These are phyloP conservation scores for Andrena fulva DNA, from an alignment of 2,888 invertebrate species.

Conservation along the genomic window DNA sequence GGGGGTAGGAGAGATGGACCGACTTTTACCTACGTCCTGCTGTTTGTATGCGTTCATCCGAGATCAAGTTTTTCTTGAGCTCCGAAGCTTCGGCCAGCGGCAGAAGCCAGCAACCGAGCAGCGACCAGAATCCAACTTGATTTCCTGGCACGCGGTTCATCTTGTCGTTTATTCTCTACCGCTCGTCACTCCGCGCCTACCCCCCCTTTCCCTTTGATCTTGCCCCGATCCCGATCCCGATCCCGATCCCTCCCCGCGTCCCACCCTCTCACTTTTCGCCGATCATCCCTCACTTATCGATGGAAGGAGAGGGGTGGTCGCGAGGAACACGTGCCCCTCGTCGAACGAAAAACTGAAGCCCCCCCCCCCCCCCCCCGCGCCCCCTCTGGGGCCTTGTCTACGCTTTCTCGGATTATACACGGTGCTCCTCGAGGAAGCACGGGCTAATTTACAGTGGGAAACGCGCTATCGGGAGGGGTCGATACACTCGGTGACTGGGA, in stretches of 20 bases:
- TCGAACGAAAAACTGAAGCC: constrained; percentile 3
- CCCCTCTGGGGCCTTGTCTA: too few relatives aligned
- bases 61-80: constrained; percentile 84
- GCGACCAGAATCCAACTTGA: constrained; percentile 81
- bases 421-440: constrained; percentile 11
- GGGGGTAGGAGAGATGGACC: constrained; percentile 60
- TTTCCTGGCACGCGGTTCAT: constrained; percentile 83
- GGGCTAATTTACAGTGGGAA: constrained; percentile 44
- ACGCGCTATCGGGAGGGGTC: constrained; percentile 7
- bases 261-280: constrained; percentile 47
- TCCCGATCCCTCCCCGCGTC: not conserved
- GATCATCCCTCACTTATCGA: constrained; percentile 35
- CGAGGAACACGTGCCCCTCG: constrained; percentile 43
- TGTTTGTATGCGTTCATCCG: constrained; percentile 78
- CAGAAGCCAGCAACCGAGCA: constrained; percentile 68
- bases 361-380: not conserved
- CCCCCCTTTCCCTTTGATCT: constrained; percentile 18
- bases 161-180: constrained; percentile 73
- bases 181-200: constrained; percentile 46
- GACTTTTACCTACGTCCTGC: constrained; percentile 61
- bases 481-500: not conserved
- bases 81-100: constrained; percentile 74
- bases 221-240: not conserved
- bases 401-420: not conserved
- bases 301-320: constrained; percentile 28